These are phyloP conservation scores for Psephotus haematonotus DNA, from an alignment of 2,113 vertebrate species.

Conservation along the genomic window DNA sequence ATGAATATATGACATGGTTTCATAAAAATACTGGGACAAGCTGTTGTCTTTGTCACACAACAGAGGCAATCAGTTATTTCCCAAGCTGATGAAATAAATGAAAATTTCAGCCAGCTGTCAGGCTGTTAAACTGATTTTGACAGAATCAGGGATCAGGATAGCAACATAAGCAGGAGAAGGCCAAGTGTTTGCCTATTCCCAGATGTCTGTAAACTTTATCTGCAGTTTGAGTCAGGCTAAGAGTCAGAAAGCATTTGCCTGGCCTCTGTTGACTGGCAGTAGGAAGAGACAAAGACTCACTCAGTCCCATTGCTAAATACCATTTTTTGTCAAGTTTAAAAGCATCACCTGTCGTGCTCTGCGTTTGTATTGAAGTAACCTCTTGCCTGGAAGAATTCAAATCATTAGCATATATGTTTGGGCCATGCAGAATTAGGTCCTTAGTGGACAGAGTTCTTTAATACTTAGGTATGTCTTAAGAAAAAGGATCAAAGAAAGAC, in stretches of 20 bases:
- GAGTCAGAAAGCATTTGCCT: background rate
- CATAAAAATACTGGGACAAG: background rate
- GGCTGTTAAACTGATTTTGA: background rate
- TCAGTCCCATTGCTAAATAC: background rate
- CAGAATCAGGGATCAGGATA: background rate
- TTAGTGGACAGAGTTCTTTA: accelerated
- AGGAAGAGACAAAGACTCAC: background rate
- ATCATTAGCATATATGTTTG: background rate
- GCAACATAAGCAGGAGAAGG: background rate
- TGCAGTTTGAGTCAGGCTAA: background rate
- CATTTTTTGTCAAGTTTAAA: background rate
- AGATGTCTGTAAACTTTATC: background rate
- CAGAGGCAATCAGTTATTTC: background rate
- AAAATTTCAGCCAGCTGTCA: slow-evolving; percentile 39
- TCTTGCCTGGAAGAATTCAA: background rate
- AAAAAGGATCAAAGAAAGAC: background rate
- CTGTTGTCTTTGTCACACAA: background rate
- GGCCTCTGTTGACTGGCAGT: background rate
- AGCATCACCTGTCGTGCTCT: background rate
- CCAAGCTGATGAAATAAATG: slow-evolving; percentile 30
- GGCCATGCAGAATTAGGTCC: background rate
- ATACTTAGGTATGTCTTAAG: background rate
- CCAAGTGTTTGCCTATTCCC: background rate
- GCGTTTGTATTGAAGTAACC: background rate
- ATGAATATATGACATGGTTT: background rate